Evolutionary conservation across 1,140 invertebrate genomes (phyloP).

Genomic region (Mycetomoellerius zeteki): DNA sequence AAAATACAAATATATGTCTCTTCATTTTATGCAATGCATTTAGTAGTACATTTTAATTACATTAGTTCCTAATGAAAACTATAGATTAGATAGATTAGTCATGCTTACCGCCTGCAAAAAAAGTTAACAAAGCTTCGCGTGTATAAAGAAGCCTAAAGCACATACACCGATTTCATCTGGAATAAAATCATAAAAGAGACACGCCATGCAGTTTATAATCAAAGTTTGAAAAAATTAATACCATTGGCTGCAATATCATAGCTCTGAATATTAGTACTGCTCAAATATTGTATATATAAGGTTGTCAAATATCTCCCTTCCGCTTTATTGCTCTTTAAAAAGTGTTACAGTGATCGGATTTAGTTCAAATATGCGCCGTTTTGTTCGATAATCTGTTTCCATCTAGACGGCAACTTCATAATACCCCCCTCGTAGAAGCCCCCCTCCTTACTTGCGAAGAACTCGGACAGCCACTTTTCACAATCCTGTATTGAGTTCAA

Average conservation of each 20-base stretch:
- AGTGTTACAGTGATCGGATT: too few species aligned
- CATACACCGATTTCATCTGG: constrained; percentile 77
- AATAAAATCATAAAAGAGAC: constrained; percentile 80
- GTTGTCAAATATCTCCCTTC: too few species aligned
- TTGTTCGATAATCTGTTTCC: too few species aligned
- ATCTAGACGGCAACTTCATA: too few species aligned
- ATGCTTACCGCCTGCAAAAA: constrained; percentile 81
- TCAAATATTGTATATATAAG: not conserved
- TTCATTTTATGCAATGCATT: not conserved
- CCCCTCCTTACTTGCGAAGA: too few species aligned
- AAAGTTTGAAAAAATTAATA: constrained; percentile 50
- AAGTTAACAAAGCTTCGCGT: constrained; percentile 80
- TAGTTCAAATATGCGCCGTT: too few species aligned
- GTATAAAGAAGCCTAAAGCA: constrained; percentile 80
- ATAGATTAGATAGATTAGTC: constrained; percentile 11
- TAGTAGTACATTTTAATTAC: not conserved
- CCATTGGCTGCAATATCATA: constrained; percentile 45
- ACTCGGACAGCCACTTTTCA: too few species aligned
- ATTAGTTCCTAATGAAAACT: not conserved
- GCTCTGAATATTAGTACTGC: constrained; percentile 27
- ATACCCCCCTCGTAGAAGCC: too few species aligned
- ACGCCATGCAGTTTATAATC: constrained; percentile 79
- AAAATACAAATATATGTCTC: constrained; percentile 49
- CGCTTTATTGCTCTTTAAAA: too few species aligned
- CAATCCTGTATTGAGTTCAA: too few species aligned